These are phyloP conservation scores for Eilema sororculum DNA, from an alignment of 2,888 invertebrate genomes.

Conservation along the genomic window DNA sequence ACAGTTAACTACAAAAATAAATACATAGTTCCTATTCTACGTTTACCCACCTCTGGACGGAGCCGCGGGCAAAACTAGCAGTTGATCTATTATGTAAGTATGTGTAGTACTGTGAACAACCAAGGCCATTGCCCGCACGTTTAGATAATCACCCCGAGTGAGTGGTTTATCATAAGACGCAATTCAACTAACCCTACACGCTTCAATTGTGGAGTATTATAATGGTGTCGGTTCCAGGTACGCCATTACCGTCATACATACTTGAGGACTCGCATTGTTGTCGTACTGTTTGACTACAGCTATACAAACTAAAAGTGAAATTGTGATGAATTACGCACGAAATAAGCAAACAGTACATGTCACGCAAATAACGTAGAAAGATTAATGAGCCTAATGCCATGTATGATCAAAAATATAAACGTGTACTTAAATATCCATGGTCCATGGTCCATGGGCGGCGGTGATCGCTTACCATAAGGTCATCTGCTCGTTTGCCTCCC, in stretches of 20 bases:
- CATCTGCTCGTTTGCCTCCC: too few relatives aligned
- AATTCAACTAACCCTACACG: constrained; percentile 2
- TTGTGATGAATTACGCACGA: background rate
- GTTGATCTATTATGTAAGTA: background rate
- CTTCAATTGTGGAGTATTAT: background rate
- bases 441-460: too few relatives aligned
- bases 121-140: background rate
- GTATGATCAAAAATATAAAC: too few relatives aligned
- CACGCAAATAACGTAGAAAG: too few relatives aligned
- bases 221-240: constrained; percentile 1
- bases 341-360: too few relatives aligned
- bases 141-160: background rate
- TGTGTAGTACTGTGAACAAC: background rate
- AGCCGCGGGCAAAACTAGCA: background rate
- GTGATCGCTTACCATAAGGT: too few relatives aligned
- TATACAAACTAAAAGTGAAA: background rate
- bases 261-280: background rate
- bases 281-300: background rate
- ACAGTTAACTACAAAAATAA: too few relatives aligned
- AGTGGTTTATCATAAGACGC: constrained; percentile 2
- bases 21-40: too few relatives aligned
- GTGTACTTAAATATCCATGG: too few relatives aligned
- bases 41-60: too few relatives aligned
- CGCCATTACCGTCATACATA: background rate
- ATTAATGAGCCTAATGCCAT: too few relatives aligned